phyloP scores from a whole-genome alignment of 2,113 vertebrate genomes.

The Bubo bubo region DNA sequence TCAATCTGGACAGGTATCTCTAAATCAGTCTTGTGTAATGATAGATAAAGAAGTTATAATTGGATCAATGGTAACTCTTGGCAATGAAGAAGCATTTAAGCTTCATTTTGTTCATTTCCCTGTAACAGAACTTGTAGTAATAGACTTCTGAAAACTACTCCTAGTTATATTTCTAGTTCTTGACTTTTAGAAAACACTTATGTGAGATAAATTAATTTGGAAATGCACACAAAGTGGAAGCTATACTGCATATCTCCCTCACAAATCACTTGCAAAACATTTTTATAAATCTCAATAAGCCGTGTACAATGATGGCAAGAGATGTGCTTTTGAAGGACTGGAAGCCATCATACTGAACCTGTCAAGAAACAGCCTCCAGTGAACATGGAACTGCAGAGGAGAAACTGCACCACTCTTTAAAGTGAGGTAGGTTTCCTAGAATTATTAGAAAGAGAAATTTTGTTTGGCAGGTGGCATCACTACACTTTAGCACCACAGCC shows the following conservation, averaged over 20 bases:
- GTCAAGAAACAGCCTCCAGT: slow-evolving; percentile 1
- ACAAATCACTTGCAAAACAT: slow-evolving; percentile 30
- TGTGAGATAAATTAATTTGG: not conserved
- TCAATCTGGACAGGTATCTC: not conserved
- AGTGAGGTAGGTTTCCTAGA: not conserved
- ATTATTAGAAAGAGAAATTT: not conserved
- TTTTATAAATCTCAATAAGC: slow-evolving; percentile 46
- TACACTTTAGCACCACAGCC: rapidly evolving
- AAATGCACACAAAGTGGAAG: slow-evolving; percentile 16
- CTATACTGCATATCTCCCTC: not conserved
- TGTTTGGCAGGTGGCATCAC: not conserved
- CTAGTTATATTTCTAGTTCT: not conserved
- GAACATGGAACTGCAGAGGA: not conserved
- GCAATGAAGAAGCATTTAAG: not conserved
- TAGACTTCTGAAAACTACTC: slow-evolving; percentile 9
- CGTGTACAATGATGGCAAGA: not conserved
- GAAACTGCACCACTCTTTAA: not conserved
- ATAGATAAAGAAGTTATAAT: slow-evolving; percentile 12
- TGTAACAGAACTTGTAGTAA: not conserved
- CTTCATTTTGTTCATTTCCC: slow-evolving; percentile 24
- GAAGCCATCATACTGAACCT: not conserved
- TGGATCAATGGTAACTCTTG: not conserved
- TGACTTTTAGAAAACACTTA: slow-evolving; percentile 35
- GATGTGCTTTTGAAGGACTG: not conserved
- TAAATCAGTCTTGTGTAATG: not conserved